These are phyloP conservation scores for Idaea dimidiata DNA, from an alignment of 2,888 invertebrate genomes.

Conservation along the genomic window DNA sequence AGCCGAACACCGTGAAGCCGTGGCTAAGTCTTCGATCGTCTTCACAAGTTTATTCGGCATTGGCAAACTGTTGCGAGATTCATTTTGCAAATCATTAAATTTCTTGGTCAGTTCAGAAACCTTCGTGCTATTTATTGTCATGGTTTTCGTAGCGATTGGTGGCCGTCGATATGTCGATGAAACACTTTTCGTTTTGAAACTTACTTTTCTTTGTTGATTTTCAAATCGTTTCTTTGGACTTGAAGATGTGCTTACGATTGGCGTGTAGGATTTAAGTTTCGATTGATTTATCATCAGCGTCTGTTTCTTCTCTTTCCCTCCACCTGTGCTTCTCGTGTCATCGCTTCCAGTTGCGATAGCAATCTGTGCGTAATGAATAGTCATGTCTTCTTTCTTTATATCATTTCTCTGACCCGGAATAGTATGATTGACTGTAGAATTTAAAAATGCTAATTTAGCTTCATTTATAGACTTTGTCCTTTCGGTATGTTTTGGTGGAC, in stretches of 20 bases:
- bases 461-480: constrained; percentile 62
- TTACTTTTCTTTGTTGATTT: constrained; percentile 77
- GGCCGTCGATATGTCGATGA: constrained; percentile 68
- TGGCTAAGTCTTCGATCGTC: constrained; percentile 70
- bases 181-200: constrained; percentile 82
- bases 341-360: constrained; percentile 66
- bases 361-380: constrained; percentile 68
- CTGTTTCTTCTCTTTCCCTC: constrained; percentile 50
- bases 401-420: constrained; percentile 27
- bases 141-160: constrained; percentile 63
- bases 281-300: not conserved
- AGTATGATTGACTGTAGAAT: constrained; percentile 52
- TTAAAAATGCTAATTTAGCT: constrained; percentile 66
- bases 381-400: constrained; percentile 41
- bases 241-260: constrained; percentile 40
- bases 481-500: constrained; percentile 46
- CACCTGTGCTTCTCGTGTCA: constrained; percentile 73
- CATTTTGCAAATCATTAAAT: constrained; percentile 83
- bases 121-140: constrained; percentile 77
- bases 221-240: constrained; percentile 56
- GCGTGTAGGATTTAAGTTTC: constrained; percentile 40
- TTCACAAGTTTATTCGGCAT: constrained; percentile 80
- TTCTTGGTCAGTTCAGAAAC: constrained; percentile 86
- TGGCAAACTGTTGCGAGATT: constrained; percentile 60
- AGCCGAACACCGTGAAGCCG: constrained; percentile 49